Percentiles rank a stretch among this genome's conserved stretches.
phyloP scores from a whole-genome alignment of 2,797 vertebrate species.

The Dipus sagitta region DNA sequence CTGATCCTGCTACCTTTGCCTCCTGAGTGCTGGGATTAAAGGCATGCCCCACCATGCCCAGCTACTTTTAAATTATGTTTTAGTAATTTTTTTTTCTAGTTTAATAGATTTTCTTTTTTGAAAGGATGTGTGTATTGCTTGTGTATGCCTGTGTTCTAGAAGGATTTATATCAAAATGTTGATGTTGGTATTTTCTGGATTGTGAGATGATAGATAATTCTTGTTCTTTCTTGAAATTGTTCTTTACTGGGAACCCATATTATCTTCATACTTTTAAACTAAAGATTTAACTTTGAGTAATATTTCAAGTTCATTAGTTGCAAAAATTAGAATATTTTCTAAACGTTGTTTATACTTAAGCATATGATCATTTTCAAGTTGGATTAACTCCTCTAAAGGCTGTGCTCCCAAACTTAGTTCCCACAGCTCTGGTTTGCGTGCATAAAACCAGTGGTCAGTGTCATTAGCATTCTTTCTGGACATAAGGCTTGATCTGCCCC shows the following conservation, averaged over 20 bases:
- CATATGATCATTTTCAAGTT: conserved; percentile 53
- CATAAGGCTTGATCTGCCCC: conserved; percentile 80
- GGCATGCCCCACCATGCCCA: background rate
- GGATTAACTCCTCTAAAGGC: conserved; percentile 44
- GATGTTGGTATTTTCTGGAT: conserved; percentile 25
- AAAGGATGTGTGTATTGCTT: background rate
- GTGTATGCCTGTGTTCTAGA: background rate
- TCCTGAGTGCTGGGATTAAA: no score
- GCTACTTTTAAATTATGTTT: conserved; percentile 52
- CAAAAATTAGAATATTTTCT: conserved; percentile 42
- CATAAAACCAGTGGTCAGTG: conserved; percentile 63
- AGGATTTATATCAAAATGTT: conserved; percentile 42
- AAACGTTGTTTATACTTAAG: conserved; percentile 40
- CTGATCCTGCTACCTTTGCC: no score
- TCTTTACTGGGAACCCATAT: conserved; percentile 44
- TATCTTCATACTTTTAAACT: conserved; percentile 31
- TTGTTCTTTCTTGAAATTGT: background rate
- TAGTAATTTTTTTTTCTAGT: conserved; percentile 18
- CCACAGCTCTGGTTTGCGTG: conserved; percentile 53
- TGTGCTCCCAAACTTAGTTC: conserved; percentile 33
- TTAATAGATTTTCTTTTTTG: conserved; percentile 16
- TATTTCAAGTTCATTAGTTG: conserved; percentile 60
- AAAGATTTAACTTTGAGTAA: conserved; percentile 43
- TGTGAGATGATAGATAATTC: conserved; percentile 27
- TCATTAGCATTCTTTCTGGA: conserved; percentile 71